Percentiles rank a stretch among this genome's conserved stretches.
Evolutionary conservation across 2,113 vertebrate species (phyloP).

Genomic region (Odocoileus hemionus): DNA sequence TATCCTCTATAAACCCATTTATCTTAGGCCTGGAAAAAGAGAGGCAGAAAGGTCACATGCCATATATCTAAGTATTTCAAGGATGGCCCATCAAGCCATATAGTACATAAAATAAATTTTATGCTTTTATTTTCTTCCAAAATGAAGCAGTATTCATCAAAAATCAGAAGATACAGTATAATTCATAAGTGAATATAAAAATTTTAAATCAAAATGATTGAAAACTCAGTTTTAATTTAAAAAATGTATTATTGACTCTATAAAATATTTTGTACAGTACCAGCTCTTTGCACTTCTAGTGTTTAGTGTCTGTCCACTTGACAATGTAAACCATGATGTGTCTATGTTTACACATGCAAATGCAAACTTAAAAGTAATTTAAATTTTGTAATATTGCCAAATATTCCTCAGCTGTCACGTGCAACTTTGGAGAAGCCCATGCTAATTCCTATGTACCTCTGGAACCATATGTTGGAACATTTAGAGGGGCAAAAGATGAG

Average conservation of each 20-base stretch:
- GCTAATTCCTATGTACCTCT: neutral
- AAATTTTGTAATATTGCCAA: neutral
- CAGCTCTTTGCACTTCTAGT: neutral
- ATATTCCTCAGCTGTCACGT: neutral
- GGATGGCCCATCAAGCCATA: neutral
- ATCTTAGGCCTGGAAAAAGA: neutral
- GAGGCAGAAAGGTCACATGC: neutral
- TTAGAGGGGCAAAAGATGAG: neutral
- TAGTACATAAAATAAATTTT: slow-evolving; percentile 2
- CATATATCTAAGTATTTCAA: neutral
- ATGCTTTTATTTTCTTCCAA: neutral
- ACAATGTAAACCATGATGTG: neutral
- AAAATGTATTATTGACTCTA: neutral
- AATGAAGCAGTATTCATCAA: neutral
- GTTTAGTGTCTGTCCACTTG: neutral
- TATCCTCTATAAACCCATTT: neutral
- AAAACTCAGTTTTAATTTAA: neutral
- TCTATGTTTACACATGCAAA: neutral
- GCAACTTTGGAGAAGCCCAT: neutral
- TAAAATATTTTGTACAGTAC: neutral
- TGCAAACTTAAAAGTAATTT: neutral
- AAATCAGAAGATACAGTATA: neutral
- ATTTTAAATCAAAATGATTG: neutral
- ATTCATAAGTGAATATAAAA: neutral
- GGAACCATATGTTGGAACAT: neutral